Evolutionary conservation across 2,797 vertebrate species (phyloP).

Genomic region (Cygnus olor): DNA sequence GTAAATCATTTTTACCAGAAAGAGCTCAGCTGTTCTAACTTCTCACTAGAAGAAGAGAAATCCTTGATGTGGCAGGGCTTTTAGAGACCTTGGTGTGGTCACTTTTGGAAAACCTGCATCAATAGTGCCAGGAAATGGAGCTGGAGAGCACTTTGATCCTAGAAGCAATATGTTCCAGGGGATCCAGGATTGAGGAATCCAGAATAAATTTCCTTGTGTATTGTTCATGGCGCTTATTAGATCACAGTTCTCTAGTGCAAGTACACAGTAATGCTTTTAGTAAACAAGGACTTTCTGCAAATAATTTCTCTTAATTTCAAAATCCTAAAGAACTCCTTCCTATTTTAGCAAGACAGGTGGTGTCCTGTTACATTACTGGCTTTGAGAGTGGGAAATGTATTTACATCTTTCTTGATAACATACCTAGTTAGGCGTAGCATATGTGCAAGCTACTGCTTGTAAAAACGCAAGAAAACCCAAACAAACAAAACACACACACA

Average conservation of each 20-base stretch:
- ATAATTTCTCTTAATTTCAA: background rate
- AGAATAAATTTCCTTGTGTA: background rate
- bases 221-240: background rate
- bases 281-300: background rate
- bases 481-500: too few species aligned
- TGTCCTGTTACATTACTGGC: background rate
- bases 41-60: background rate
- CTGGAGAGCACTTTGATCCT: background rate
- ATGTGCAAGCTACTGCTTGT: background rate
- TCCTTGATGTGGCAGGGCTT: background rate
- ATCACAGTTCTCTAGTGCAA: background rate
- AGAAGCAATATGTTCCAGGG: background rate
- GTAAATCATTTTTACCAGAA: background rate
- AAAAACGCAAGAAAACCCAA: too few species aligned
- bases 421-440: background rate
- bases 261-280: background rate
- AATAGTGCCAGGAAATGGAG: background rate
- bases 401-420: background rate
- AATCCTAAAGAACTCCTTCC: background rate
- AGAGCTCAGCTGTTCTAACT: rapidly evolving
- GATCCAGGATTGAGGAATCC: background rate
- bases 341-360: rapidly evolving
- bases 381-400: background rate
- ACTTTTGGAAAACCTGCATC: background rate
- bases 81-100: background rate